Evolutionary conservation across 2,797 vertebrate genomes (phyloP), one percentile per base, ranked within the genome.

Genomic region (Lateolabrax maculatus): DNA sequence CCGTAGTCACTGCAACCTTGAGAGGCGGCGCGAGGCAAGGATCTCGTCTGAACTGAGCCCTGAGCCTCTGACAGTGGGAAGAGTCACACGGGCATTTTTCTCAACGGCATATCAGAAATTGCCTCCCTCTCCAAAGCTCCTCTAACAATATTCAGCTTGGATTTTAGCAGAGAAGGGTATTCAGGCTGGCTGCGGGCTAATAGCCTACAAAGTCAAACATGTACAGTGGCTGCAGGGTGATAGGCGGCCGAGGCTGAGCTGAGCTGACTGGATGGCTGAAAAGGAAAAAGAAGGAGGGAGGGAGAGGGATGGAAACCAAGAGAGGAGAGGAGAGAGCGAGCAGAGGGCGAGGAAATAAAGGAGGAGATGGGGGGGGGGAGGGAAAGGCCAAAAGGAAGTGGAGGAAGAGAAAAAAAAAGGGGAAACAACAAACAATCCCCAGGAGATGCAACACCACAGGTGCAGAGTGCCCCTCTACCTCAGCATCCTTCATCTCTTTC

Each of bases 111-210:
- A 49, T 71, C 25, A 58, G 37, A 68, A 80, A 79, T 60, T 67
- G 71, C 61, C 68, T 71, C 61, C 43, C 36, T 64, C 62, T 60
- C 51, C 34, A 61, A 83, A 81, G 69, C 77, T 51, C 70, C 68
- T 75, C 80, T 46, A 52, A 79, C 76, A 82, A 86, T 74, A 81
- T 81, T 76, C 75, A 79, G 77, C 63, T 73, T 0, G 2, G 75
- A 55, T 80, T 85, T 71, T 65, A 37, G 77, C 36, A 41, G 80
- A 61, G 76, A 39, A n/a, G 46, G 68, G 41, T 48, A 68, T 77
- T 75, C 73, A 48, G 65, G 51, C 66, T 69, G 82, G 83, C 85
- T 76, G 80, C 36, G 1, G 81, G 82, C 84, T 84, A 80, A 88
- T 70, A 67, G 81, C 64, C 75, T 43, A 46, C 56, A 75, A 79